phyloP scores from a whole-genome alignment of 2,888 invertebrate genomes.

The Parnassius mnemosyne region DNA sequence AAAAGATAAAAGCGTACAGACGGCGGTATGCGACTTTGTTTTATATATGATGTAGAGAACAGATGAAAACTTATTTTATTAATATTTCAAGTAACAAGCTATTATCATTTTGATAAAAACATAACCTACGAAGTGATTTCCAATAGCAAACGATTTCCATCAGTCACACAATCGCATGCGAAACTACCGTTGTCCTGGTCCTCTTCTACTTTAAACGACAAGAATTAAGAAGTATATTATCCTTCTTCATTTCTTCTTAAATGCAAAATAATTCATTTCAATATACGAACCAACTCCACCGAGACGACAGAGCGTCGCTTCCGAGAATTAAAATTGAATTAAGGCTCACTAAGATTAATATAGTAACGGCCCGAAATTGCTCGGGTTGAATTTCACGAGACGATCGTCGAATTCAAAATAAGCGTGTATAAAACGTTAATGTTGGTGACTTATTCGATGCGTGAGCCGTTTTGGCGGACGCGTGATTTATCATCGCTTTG shows the following conservation, averaged over 20 bases:
- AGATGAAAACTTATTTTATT: too few relatives aligned
- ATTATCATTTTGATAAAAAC: too few relatives aligned
- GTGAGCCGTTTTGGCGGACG: neutral
- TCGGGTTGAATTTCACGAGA: constrained; percentile 18
- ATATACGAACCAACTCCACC: neutral
- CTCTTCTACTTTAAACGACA: neutral
- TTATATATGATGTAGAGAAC: too few relatives aligned
- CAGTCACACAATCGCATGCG: too few relatives aligned
- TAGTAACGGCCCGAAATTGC: constrained; percentile 1
- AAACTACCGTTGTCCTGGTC: too few relatives aligned
- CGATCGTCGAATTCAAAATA: constrained; percentile 32
- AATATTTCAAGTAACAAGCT: too few relatives aligned
- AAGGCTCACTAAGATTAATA: constrained; percentile 14
- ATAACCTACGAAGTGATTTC: too few relatives aligned
- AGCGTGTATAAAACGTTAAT: constrained; percentile 37
- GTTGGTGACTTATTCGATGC: constrained; percentile 17
- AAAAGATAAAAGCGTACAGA: too few relatives aligned
- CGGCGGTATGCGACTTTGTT: too few relatives aligned
- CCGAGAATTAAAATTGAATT: constrained; percentile 23
- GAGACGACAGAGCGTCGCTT: constrained; percentile 12
- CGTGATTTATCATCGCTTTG: neutral
- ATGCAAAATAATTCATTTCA: constrained; percentile 10
- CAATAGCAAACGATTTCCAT: too few relatives aligned
- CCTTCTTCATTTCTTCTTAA: constrained; percentile 15
- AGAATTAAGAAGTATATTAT: neutral